Conservation (phyloP, 2,113 vertebrate species). For the Xenopus laevis region DNA sequence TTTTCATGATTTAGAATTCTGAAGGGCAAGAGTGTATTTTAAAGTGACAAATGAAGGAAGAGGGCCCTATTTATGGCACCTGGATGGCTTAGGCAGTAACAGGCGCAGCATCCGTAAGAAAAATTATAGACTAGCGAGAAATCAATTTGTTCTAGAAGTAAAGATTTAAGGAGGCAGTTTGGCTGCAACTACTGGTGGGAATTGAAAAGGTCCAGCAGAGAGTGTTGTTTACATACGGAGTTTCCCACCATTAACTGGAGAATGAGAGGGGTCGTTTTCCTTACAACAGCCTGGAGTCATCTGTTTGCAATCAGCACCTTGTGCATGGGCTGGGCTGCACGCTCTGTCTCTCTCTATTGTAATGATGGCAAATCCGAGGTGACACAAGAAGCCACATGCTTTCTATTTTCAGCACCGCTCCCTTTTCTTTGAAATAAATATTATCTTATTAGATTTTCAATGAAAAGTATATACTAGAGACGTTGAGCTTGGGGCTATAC, state of each 20-base stretch:
- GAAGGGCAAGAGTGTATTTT: background rate
- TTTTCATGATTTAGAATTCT: too few relatives aligned
- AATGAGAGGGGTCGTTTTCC: constrained; percentile 51
- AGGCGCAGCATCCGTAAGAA: constrained; percentile 62
- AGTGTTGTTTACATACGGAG: constrained; percentile 61
- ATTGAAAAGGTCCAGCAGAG: constrained; percentile 49
- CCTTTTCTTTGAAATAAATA: too few relatives aligned
- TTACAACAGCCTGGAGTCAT: constrained; percentile 60
- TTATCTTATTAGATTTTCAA: too few relatives aligned
- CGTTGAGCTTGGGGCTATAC: too few relatives aligned
- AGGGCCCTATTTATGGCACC: constrained; percentile 51
- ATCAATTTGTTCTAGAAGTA: constrained; percentile 70
- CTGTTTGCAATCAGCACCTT: constrained; percentile 52
- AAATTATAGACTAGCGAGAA: constrained; percentile 63
- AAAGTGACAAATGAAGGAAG: constrained; percentile 18
- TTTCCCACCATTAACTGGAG: constrained; percentile 61
- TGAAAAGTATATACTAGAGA: too few relatives aligned
- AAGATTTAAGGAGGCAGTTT: constrained; percentile 56
- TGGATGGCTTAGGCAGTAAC: constrained; percentile 65
- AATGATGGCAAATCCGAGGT: too few relatives aligned
- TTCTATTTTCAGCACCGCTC: too few relatives aligned
- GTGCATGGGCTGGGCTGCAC: too few relatives aligned
- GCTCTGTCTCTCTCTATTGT: too few relatives aligned
- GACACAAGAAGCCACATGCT: too few relatives aligned
- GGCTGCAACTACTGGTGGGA: constrained; percentile 58